Evolutionary conservation across 1,140 invertebrate species (phyloP), one percentile per base, ranked within the genome.

Genomic region (Drosophila erecta): DNA sequence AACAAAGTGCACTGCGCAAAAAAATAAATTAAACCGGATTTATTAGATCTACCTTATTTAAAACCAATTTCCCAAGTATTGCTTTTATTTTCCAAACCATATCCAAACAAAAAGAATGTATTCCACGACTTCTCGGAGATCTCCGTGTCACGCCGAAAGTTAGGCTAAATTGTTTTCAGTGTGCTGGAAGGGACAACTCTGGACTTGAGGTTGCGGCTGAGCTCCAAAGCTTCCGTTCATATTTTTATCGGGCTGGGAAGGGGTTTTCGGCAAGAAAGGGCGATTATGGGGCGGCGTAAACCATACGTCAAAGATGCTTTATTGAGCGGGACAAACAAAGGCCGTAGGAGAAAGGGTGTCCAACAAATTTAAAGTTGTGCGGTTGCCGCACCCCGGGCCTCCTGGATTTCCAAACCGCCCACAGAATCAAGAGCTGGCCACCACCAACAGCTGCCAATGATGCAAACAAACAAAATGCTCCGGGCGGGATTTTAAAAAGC

Each of bases 321-420:
- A 89, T 89, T 89, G 84, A 76, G 84, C 65, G 66, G 81, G 81
- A 89, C 84, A 87, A 89, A 87, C 66, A 87, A 78, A 66, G 78
- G 46, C n/a, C 58, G 54, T 27, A 46, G 30, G 43, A 65, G 47
- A 54, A 60, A 43, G 44, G 44, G 60, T 69, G 71, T 44, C 64
- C 72, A 81, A 81, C 84, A 87, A 79, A 84, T 87, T 87, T 79
- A 89, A 87, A 87, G 84, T 87, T 87, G 64, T 86, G 84, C 72
- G 84, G 84, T 89, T 89, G 75, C 76, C 79, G 72, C 77, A 70
- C 58, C 38, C 14, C 49, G 24, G 37, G 27, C 49, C 30, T 51
- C 14, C 46, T 20, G 27, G n/a, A 41, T 24, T 33, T 54, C 56
- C 14, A 27, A 27, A 12, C 14, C 38, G 38, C 53, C 40, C 50